Conservation (phyloP, 2,888 invertebrate genomes). For the Ichneumon xanthorius region DNA sequence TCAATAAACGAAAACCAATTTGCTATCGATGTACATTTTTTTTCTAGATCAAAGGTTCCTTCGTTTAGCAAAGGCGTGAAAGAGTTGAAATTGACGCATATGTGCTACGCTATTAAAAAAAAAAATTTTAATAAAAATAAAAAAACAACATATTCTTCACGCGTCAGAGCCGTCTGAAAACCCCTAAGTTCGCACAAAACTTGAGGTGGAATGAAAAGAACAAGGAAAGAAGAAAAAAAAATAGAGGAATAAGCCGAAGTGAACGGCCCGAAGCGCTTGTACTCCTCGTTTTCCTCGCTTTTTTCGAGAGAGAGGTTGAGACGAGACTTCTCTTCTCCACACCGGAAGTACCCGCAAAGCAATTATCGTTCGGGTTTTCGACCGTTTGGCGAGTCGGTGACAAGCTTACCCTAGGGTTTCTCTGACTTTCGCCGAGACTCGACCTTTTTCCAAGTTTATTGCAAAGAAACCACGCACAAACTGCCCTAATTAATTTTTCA, state of each 20-base stretch:
- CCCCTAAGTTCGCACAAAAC: constrained; percentile 31
- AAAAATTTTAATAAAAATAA: neutral
- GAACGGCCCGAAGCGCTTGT: constrained; percentile 48
- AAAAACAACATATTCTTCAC: neutral
- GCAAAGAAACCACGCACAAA: constrained; percentile 41
- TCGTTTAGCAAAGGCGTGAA: neutral
- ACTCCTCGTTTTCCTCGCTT: constrained; percentile 54
- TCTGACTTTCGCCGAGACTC: neutral
- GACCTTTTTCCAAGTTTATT: constrained; percentile 45
- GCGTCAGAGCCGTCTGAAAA: neutral
- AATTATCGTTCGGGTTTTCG: constrained; percentile 59
- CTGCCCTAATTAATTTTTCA: neutral
- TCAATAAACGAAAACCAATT: neutral
- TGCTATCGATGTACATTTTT: neutral
- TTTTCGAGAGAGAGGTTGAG: constrained; percentile 13
- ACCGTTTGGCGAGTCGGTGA: constrained; percentile 38
- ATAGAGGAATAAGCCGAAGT: neutral
- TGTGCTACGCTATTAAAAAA: neutral
- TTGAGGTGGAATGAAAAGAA: neutral
- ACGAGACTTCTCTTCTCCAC: constrained; percentile 44
- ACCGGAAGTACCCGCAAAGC: constrained; percentile 36
- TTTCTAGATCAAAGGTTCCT: neutral
- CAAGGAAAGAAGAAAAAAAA: constrained; percentile 1
- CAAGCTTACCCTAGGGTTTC: constrained; percentile 39
- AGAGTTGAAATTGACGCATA: neutral